These are phyloP conservation scores for Leptinotarsa defecta DNA, from an alignment of 1,140 invertebrate genomes.

Conservation along the genomic window DNA sequence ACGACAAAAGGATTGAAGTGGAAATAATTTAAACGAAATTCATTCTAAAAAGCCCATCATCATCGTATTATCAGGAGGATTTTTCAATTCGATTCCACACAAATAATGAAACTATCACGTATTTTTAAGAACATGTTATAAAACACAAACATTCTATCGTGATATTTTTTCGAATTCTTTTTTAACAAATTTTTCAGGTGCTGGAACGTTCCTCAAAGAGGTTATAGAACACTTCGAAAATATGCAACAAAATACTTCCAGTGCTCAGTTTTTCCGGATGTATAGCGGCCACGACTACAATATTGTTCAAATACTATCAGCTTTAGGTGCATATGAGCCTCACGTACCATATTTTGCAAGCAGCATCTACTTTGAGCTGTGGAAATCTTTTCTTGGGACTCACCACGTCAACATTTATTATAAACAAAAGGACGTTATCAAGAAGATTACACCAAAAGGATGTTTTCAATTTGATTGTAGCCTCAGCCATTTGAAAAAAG, in stretches of 20 bases:
- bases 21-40: not conserved
- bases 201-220: constrained; percentile 1
- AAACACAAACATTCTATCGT: no score
- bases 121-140: no score
- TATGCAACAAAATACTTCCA: not conserved
- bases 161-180: no score
- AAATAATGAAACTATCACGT: no score
- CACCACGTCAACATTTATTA: constrained; percentile 2
- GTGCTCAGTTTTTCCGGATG: not conserved
- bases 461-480: constrained; percentile 12
- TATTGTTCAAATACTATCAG: not conserved
- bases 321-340: constrained; percentile 9
- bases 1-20: not conserved
- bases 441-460: not conserved
- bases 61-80: no score
- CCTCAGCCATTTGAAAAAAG: not conserved
- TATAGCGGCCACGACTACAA: constrained; percentile 17
- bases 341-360: constrained; percentile 10
- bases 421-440: constrained; percentile 3
- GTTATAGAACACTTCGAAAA: constrained; percentile 8
- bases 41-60: no score
- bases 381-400: not conserved
- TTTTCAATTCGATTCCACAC: no score
- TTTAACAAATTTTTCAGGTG: constrained; percentile 3
- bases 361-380: constrained; percentile 12